phyloP scores from a whole-genome alignment of 2,888 invertebrate species.

The Galerucella pusilla region DNA sequence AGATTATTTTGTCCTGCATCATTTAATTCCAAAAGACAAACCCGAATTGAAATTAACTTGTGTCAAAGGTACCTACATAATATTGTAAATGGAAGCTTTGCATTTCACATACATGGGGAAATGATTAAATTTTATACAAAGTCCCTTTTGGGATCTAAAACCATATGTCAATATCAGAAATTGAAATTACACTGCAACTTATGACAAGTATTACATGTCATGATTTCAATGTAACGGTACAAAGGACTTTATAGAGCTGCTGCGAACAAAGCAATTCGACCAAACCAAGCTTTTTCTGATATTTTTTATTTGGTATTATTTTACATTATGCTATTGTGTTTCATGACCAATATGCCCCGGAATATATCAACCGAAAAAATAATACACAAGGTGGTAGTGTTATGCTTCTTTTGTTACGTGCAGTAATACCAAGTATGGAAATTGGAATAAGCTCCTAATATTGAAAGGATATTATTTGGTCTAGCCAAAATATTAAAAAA shows the following conservation, averaged over 20 bases:
- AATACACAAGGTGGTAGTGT: no score
- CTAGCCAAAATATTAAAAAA: no score
- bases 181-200: not conserved
- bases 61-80: not conserved
- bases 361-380: no score
- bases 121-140: constrained; percentile 5
- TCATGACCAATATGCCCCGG: no score
- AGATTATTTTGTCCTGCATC: not conserved
- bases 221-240: not conserved
- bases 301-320: not conserved
- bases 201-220: not conserved
- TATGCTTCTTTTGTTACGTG: no score
- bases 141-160: not conserved
- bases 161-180: constrained; percentile 1
- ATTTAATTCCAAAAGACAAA: not conserved
- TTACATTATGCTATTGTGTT: no score
- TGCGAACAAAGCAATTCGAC: not conserved
- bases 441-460: no score
- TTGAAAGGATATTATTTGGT: no score
- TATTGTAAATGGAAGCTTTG: not conserved
- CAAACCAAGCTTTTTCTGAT: not conserved
- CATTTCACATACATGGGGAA: not conserved
- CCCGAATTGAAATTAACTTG: not conserved
- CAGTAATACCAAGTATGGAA: no score
- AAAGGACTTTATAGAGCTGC: not conserved